Base-by-base conservation (phyloP, 2,113 vertebrate genomes). In the Dromiciops gliroides region DNA sequence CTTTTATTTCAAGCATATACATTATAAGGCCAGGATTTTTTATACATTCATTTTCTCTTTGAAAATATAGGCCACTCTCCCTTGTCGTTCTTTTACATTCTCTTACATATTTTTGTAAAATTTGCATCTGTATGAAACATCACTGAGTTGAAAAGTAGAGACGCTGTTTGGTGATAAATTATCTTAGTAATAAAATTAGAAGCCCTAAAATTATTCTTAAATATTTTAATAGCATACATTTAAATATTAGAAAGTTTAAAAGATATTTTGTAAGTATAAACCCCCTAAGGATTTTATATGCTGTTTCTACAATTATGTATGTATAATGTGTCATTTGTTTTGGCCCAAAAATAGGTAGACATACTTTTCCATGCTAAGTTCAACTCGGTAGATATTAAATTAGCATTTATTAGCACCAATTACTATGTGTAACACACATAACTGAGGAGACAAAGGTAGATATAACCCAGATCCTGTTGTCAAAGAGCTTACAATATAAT, bases 11-110 rank as follows among this genome's bases (percentile, higher is more conserved):
- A 96, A 67, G n/a, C 2, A 92, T 47, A n/a, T 92, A 31, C 0
- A 44, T 83, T 83, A 44, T 44, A 44, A 23, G 67, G 16, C 19
- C n/a, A 44, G 14, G 19, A 44, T 44, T 83, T 31, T n/a, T 7
- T 83, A 48, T 92, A 52, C 23, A 28, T 89, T 92, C 24, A n/a
- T 91, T 96, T 97, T 97, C n/a, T 93, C 75, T 95, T 92, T 50
- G 16, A 50, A 95, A 91, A 51, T 94, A 16, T 49, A 51, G 8
- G 12, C 75, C 47, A 50, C 51, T 95, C 94, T 92, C 51, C 31
- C 49, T 44, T 48, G 10, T 49, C n/a, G n/a, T n/a, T n/a, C n/a
- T n/a, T n/a, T n/a, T n/a, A n/a, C n/a, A 1, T 83, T 67, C 16
- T 89, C 49, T 95, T 91, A 48, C 60, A 93, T 91, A 22, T 4